Evolutionary conservation across 1,140 invertebrate genomes (phyloP).

Genomic region (Halictus rubicundus): DNA sequence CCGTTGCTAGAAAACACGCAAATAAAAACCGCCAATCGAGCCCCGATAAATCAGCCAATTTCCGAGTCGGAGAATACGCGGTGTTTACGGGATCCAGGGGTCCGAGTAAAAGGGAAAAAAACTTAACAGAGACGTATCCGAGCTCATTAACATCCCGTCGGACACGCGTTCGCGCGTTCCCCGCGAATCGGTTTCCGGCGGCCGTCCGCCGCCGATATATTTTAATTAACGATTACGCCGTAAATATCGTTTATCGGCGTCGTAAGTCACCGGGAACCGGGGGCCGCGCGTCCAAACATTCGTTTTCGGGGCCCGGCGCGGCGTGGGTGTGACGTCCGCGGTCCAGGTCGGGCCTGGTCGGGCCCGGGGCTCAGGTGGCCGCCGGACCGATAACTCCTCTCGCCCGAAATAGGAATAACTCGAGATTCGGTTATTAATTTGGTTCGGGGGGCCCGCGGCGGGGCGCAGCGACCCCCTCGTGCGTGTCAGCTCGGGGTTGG

Average conservation of each 20-base stretch:
- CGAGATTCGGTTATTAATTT: constrained; percentile 78
- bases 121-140: constrained; percentile 10
- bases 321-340: constrained; percentile 57
- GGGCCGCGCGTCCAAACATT: constrained; percentile 22
- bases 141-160: constrained; percentile 27
- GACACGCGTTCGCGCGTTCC: constrained; percentile 14
- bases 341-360: background rate
- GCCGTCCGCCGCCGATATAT: constrained; percentile 8
- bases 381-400: constrained; percentile 44
- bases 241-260: constrained; percentile 50
- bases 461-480: constrained; percentile 70
- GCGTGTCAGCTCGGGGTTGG: constrained; percentile 68
- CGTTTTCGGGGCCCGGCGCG: constrained; percentile 31
- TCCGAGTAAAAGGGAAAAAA: background rate
- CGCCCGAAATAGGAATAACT: constrained; percentile 57
- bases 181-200: constrained; percentile 23
- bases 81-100: background rate
- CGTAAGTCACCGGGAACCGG: constrained; percentile 52
- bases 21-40: no score
- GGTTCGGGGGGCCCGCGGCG: constrained; percentile 62
- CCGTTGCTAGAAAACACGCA: no score
- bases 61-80: background rate
- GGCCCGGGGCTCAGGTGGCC: constrained; percentile 23
- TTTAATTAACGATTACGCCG: constrained; percentile 52
- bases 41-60: no score